phyloP scores from a whole-genome alignment of 35 echinoderm and acorn worm species.

The Apostichopus japonicus region DNA sequence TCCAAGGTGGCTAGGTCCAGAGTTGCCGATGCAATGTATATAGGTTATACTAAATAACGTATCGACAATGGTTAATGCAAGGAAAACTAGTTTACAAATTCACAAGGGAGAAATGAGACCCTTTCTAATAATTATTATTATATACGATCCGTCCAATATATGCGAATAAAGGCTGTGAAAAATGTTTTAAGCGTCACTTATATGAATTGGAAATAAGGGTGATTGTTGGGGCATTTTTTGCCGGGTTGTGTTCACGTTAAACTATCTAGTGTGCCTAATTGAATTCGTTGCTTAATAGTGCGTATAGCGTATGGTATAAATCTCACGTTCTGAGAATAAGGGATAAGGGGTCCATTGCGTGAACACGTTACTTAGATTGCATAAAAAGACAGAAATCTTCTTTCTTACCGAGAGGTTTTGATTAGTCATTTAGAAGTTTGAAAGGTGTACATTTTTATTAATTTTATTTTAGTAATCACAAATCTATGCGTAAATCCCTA shows the following conservation, averaged over 20 bases:
- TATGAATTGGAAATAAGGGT: slow-evolving; percentile 41
- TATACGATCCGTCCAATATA: not conserved
- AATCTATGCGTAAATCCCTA: not conserved
- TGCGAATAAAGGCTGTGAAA: slow-evolving; percentile 11
- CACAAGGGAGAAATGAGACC: slow-evolving; percentile 27
- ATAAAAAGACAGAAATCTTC: not conserved
- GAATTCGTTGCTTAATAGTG: slow-evolving; percentile 42
- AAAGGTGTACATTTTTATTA: not conserved
- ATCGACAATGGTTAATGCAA: slow-evolving; percentile 1
- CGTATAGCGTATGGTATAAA: slow-evolving; percentile 5
- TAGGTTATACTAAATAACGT: slow-evolving; percentile 31
- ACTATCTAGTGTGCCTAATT: slow-evolving; percentile 29
- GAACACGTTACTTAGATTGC: not conserved
- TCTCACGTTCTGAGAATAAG: slow-evolving; percentile 9
- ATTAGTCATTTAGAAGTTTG: slow-evolving; percentile 37
- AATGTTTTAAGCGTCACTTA: slow-evolving; percentile 47
- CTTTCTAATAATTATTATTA: slow-evolving; percentile 41
- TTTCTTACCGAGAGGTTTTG: not conserved
- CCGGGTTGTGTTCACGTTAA: slow-evolving; percentile 19
- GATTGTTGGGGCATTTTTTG: not conserved
- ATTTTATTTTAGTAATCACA: not conserved
- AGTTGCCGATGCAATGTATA: slow-evolving; percentile 4
- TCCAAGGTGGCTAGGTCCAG: slow-evolving; percentile 19
- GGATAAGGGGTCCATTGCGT: not conserved
- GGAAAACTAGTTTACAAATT: slow-evolving; percentile 42